Evolutionary conservation across 2,113 vertebrate species (phyloP).

Genomic region (Lethenteron camtschaticum): DNA sequence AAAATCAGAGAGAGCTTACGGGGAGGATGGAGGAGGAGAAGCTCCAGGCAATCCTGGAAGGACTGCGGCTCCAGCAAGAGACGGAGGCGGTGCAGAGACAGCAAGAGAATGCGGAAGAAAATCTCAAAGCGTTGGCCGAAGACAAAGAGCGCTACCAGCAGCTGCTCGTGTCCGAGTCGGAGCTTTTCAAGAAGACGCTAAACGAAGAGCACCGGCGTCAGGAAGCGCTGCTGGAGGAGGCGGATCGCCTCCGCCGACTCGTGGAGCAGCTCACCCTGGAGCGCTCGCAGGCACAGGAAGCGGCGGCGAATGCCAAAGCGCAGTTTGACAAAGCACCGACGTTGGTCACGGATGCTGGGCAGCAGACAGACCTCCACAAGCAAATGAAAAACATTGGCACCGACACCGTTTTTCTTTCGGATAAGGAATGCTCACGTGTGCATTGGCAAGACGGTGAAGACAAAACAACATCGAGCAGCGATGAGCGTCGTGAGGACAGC

Average conservation of each 20-base stretch:
- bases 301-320: not conserved
- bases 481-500: too few relatives aligned
- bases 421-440: too few relatives aligned
- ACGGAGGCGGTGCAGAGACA: not conserved
- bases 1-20: not conserved
- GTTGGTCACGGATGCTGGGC: too few relatives aligned
- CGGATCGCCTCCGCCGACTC: not conserved
- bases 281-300: not conserved
- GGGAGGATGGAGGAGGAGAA: not conserved
- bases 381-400: too few relatives aligned
- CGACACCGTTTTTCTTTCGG: too few relatives aligned
- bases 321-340: too few relatives aligned
- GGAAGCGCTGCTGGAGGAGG: not conserved
- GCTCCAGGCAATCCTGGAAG: not conserved
- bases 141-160: not conserved
- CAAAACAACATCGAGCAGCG: too few relatives aligned
- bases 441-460: too few relatives aligned
- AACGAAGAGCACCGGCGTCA: not conserved
- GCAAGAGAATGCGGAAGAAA: not conserved
- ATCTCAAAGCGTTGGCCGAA: not conserved
- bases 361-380: too few relatives aligned
- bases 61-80: not conserved
- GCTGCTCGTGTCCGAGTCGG: not conserved
- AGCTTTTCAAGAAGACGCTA: not conserved
- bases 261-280: slow-evolving; percentile 6